These are phyloP conservation scores for Hipparchia semele DNA, from an alignment of 2,888 invertebrate genomes.

Conservation along the genomic window DNA sequence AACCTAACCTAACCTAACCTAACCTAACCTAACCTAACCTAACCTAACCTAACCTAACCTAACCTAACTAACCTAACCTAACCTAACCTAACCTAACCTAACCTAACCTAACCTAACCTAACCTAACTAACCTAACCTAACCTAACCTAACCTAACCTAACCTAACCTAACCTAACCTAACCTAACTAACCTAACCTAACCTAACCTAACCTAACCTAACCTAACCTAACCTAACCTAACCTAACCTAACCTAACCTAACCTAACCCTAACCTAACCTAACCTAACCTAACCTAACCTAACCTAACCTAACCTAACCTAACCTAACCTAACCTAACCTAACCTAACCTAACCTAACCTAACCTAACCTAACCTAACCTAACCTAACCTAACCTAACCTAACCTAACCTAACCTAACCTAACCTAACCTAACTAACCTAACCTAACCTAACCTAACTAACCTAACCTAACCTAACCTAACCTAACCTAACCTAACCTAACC, in stretches of 20 bases:
- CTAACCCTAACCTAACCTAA: conserved; percentile 33
- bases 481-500: background rate
- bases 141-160: conserved; percentile 48
- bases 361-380: conserved; percentile 35
- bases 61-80: conserved; percentile 46
- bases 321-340: conserved; percentile 18
- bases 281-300: conserved; percentile 38
- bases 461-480: background rate
- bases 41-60: conserved; percentile 46
- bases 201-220: conserved; percentile 41
- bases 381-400: conserved; percentile 26
- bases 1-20: conserved; percentile 35
- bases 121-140: conserved; percentile 47
- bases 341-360: conserved; percentile 30
- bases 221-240: conserved; percentile 40
- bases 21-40: conserved; percentile 44
- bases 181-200: conserved; percentile 40
- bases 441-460: background rate
- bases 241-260: conserved; percentile 39
- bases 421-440: background rate
- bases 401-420: background rate
- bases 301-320: conserved; percentile 39
- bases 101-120: conserved; percentile 48
- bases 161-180: conserved; percentile 41
- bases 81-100: conserved; percentile 48